phyloP scores from a whole-genome alignment of 2,113 vertebrate species.

The Sander vitreus region DNA sequence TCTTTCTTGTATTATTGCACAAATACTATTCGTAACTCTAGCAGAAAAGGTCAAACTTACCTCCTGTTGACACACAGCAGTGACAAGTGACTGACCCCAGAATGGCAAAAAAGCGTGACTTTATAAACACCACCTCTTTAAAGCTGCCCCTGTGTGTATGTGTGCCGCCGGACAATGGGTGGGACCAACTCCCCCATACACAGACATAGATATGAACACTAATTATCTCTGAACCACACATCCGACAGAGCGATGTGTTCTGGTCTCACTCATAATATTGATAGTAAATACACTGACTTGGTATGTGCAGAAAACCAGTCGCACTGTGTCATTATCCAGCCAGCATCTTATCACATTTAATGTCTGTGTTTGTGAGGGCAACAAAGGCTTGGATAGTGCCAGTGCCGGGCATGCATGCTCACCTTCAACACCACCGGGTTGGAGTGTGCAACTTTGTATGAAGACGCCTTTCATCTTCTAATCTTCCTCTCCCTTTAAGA shows the following conservation, averaged over 20 bases:
- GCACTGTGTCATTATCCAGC: conserved; percentile 73
- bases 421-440: conserved; percentile 74
- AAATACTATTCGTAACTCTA: neutral
- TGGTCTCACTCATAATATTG: conserved; percentile 84
- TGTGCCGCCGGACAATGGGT: conserved; percentile 48
- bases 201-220: conserved; percentile 16
- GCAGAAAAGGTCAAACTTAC: conserved; percentile 66
- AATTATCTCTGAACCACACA: conserved; percentile 37
- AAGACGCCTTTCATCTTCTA: conserved; percentile 15
- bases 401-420: conserved; percentile 46
- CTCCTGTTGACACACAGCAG: conserved; percentile 58
- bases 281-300: conserved; percentile 80
- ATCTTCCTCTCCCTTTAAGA: neutral
- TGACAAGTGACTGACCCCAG: conserved; percentile 62
- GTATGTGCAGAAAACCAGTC: conserved; percentile 69
- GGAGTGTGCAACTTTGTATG: conserved; percentile 1
- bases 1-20: conserved; percentile 22
- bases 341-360: conserved; percentile 78
- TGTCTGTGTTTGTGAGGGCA: conserved; percentile 78
- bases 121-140: conserved; percentile 72
- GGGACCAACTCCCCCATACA: conserved; percentile 52
- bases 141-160: conserved; percentile 32
- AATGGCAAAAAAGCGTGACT: conserved; percentile 64
- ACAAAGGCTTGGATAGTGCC: conserved; percentile 72
- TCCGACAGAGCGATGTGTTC: conserved; percentile 51